phyloP scores from a whole-genome alignment of 2,797 vertebrate species.

The Mormyrus proboscirostris region DNA sequence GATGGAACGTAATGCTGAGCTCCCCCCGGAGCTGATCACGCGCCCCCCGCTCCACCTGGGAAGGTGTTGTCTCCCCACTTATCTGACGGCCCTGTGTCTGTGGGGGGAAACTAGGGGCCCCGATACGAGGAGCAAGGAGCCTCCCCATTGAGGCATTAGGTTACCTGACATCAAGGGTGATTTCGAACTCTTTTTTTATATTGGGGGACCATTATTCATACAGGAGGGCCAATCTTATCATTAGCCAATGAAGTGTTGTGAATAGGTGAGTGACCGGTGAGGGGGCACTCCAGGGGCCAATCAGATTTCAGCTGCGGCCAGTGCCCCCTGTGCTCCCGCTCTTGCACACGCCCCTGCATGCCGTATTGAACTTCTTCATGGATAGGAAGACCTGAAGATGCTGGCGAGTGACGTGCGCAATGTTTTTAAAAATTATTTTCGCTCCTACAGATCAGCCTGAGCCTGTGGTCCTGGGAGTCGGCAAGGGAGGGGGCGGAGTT shows the following conservation, averaged over 20 bases:
- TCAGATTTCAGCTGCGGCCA: neutral
- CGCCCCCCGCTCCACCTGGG: conserved; percentile 81
- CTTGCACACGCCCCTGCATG: neutral
- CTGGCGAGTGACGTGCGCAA: neutral
- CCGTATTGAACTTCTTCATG: neutral
- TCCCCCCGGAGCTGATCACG: conserved; percentile 97
- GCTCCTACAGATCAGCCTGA: conserved; percentile 74
- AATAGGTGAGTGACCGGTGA: neutral
- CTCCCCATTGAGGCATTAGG: neutral
- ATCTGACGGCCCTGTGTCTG: conserved; percentile 85
- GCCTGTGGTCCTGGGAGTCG: conserved; percentile 55
- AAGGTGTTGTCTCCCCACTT: conserved; percentile 73
- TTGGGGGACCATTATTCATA: neutral
- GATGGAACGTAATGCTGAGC: conserved; percentile 74
- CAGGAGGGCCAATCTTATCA: neutral
- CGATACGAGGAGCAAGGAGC: conserved; percentile 55
- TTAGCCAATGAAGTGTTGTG: neutral
- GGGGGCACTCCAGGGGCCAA: neutral
- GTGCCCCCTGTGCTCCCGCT: neutral
- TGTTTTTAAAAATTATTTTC: conserved; percentile 33
- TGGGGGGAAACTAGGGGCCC: conserved; percentile 64
- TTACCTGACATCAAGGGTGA: neutral
- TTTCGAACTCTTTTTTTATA: neutral
- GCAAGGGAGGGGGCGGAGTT: conserved; percentile 58
- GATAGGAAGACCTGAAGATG: neutral